phyloP scores from a whole-genome alignment of 1,140 invertebrate genomes.

The Cydia splendana region DNA sequence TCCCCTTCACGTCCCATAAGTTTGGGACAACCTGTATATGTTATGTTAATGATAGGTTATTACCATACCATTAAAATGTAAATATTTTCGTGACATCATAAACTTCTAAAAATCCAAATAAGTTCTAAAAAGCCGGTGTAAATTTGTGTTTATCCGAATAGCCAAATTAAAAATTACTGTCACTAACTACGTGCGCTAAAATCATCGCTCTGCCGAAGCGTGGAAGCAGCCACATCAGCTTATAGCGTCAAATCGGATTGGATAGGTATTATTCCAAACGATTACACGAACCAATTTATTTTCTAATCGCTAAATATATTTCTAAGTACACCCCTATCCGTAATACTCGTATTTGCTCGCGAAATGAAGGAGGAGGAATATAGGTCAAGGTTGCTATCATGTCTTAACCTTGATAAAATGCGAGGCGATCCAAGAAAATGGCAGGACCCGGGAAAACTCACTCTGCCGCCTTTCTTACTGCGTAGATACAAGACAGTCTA shows the following conservation, averaged over 20 bases:
- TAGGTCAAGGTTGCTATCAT: constrained; percentile 17
- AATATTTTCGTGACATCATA: too few relatives aligned
- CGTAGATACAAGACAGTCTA: neutral
- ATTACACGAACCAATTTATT: constrained; percentile 25
- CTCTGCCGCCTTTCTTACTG: neutral
- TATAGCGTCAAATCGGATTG: neutral
- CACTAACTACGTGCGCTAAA: neutral
- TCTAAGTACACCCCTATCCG: neutral
- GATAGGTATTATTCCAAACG: neutral
- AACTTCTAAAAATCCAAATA: too few relatives aligned
- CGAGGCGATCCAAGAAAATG: constrained; percentile 17
- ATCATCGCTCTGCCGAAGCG: neutral
- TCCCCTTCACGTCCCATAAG: too few relatives aligned
- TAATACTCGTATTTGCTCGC: neutral
- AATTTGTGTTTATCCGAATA: neutral
- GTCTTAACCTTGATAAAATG: constrained; percentile 30
- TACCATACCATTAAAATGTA: too few relatives aligned
- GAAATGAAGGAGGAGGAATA: neutral
- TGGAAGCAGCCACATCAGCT: neutral
- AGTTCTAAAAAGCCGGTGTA: neutral
- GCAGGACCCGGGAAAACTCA: neutral
- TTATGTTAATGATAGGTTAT: too few relatives aligned
- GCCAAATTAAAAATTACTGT: neutral
- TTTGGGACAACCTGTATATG: too few relatives aligned
- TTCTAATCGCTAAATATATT: neutral